Conservation (phyloP, 2,113 vertebrate species). For the Albula glossodonta region DNA sequence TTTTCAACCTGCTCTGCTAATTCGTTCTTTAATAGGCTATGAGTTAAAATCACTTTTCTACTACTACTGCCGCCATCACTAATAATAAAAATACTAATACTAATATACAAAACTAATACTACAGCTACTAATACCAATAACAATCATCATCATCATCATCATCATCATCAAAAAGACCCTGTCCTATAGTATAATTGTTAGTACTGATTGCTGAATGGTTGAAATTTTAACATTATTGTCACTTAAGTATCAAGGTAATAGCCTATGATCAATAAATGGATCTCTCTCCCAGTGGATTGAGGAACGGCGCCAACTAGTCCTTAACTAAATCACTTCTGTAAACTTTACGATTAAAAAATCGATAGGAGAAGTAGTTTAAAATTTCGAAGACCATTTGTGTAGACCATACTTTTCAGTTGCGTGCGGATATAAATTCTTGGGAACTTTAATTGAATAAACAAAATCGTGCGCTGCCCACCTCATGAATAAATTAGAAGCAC, state of each 20-base stretch:
- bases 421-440: neutral
- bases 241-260: neutral
- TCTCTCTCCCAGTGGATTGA: neutral
- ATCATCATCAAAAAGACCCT: too few relatives aligned
- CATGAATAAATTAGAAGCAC: conserved; percentile 39
- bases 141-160: too few relatives aligned
- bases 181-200: neutral
- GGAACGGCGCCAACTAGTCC: neutral
- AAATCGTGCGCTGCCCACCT: conserved; percentile 15
- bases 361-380: neutral
- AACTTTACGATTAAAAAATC: neutral
- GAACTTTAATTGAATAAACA: conserved; percentile 3
- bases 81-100: neutral
- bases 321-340: neutral
- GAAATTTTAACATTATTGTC: neutral
- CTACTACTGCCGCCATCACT: neutral
- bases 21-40: too few relatives aligned
- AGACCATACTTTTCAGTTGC: neutral
- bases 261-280: neutral
- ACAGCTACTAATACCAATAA: neutral
- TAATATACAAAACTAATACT: neutral
- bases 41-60: neutral
- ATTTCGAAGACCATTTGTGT: neutral
- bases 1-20: too few relatives aligned
- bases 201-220: neutral